phyloP scores from a whole-genome alignment of 2,797 vertebrate genomes.

The Catostomus latipinnis region DNA sequence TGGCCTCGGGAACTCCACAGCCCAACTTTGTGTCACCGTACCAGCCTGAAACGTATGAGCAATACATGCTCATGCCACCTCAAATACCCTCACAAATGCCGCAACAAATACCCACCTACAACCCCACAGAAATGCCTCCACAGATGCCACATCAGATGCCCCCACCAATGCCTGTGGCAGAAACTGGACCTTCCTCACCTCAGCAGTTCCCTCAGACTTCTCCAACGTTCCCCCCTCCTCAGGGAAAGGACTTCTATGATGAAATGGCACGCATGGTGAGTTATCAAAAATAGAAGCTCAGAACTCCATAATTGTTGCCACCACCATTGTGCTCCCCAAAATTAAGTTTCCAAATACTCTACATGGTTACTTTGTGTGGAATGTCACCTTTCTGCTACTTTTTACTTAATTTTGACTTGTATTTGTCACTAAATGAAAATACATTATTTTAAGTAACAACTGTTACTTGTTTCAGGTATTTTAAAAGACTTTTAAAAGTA shows the following conservation, averaged over 20 bases:
- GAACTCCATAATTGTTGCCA: background rate
- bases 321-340: background rate
- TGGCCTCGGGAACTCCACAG: conserved; percentile 68
- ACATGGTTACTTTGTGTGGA: background rate
- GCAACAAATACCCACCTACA: conserved; percentile 69
- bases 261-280: conserved; percentile 83
- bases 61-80: conserved; percentile 55
- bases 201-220: conserved; percentile 67
- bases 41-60: conserved; percentile 64
- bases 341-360: background rate
- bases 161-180: conserved; percentile 4
- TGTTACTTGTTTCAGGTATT: too few relatives aligned
- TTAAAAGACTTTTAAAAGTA: too few relatives aligned
- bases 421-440: too few relatives aligned
- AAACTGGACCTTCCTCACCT: conserved; percentile 46
- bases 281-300: background rate
- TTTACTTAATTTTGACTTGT: too few relatives aligned
- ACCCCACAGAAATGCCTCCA: conserved; percentile 67
- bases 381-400: background rate
- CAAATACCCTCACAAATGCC: conserved; percentile 52
- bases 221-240: conserved; percentile 63
- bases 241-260: conserved; percentile 85
- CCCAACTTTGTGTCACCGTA: conserved; percentile 69
- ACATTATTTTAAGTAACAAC: too few relatives aligned
- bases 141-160: conserved; percentile 6